Percentiles rank a stretch among this genome's conserved stretches.
Evolutionary conservation across 2,113 vertebrate species (phyloP).

Genomic region (Nestor notabilis): DNA sequence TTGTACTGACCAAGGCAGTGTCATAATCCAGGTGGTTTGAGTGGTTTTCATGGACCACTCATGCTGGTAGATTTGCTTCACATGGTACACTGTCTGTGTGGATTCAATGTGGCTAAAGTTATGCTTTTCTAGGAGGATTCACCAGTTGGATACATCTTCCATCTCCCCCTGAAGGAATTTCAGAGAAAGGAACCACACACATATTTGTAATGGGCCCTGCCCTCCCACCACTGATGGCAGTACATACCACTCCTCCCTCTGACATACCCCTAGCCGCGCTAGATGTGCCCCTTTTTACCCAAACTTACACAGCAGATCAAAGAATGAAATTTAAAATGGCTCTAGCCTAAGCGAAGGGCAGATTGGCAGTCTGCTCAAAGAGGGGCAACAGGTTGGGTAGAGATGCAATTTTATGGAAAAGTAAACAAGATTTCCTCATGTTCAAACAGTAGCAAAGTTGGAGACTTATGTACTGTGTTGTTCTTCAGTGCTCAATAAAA

Average conservation of each 20-base stretch:
- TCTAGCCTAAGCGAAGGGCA: background rate
- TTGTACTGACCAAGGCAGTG: slow-evolving; percentile 77
- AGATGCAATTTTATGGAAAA: background rate
- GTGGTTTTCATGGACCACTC: slow-evolving; percentile 72
- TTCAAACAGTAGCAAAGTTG: background rate
- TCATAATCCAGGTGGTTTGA: slow-evolving; percentile 78
- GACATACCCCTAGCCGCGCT: background rate
- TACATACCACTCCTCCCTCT: background rate
- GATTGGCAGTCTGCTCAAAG: background rate
- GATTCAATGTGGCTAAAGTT: slow-evolving; percentile 72
- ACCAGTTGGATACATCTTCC: slow-evolving; percentile 75
- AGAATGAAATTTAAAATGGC: background rate
- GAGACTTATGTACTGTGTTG: fast-evolving
- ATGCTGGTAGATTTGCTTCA: slow-evolving; percentile 78
- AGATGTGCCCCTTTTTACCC: background rate
- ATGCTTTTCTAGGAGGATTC: slow-evolving; percentile 81
- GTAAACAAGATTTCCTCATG: background rate
- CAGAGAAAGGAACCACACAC: background rate
- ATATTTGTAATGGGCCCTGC: background rate
- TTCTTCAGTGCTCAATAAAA: background rate
- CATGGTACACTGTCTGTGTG: slow-evolving; percentile 63
- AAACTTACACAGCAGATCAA: fast-evolving
- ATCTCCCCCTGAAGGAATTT: slow-evolving; percentile 70
- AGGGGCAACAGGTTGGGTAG: background rate
- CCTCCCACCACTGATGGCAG: background rate